phyloP scores from a whole-genome alignment of 2,113 vertebrate species.

The Xiphias gladius region DNA sequence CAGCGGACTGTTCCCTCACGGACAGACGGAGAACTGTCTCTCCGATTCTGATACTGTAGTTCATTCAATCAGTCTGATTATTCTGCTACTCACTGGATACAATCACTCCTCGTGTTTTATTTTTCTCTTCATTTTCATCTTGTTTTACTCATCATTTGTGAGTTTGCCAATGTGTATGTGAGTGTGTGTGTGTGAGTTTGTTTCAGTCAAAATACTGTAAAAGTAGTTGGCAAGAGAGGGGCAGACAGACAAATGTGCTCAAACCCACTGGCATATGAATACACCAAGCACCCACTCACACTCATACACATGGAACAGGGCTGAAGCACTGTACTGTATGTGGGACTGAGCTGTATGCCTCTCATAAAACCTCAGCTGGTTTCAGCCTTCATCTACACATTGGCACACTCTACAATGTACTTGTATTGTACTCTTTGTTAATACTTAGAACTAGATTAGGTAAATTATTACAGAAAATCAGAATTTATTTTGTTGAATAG shows the following conservation, averaged over 20 bases:
- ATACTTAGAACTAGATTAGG: conserved; percentile 39
- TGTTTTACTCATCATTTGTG: conserved; percentile 35
- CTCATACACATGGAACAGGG: conserved; percentile 62
- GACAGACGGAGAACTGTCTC: conserved; percentile 60
- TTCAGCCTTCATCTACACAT: conserved; percentile 60
- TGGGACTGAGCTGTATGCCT: conserved; percentile 58
- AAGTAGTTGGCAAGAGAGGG: conserved; percentile 51
- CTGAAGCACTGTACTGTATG: conserved; percentile 68
- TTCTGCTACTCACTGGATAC: conserved; percentile 65
- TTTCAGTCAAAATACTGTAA: conserved; percentile 53
- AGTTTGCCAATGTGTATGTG: conserved; percentile 34
- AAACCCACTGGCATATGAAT: conserved; percentile 67
- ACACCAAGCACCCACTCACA: conserved; percentile 66
- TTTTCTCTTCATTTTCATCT: conserved; percentile 27
- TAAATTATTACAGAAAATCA: conserved; percentile 57
- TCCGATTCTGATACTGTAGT: conserved; percentile 63
- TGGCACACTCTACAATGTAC: conserved; percentile 42
- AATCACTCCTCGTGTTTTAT: conserved; percentile 45
- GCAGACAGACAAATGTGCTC: conserved; percentile 64
- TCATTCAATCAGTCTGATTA: conserved; percentile 64
- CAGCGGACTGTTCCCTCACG: conserved; percentile 54
- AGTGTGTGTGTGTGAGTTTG: conserved; percentile 26
- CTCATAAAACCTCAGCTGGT: conserved; percentile 60
- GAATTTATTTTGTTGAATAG: conserved; percentile 62
- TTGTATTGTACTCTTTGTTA: conserved; percentile 47